Base-by-base conservation (phyloP, 2,888 invertebrate species). In the Serrognathus titanus region DNA sequence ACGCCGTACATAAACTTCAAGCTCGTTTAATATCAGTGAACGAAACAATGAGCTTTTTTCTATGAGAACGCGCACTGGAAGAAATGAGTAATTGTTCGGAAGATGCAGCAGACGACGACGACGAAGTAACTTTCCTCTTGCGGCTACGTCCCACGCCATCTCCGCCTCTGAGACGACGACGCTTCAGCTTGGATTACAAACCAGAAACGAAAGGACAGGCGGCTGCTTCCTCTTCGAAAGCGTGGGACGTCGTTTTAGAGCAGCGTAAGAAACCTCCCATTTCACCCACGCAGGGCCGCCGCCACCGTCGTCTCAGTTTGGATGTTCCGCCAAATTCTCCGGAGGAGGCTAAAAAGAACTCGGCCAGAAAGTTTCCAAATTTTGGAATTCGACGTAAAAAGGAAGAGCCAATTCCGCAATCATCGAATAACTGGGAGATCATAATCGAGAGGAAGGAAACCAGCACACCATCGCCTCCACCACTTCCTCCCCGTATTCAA, bases 211-310 rank as follows among this genome's bases (percentile, higher is more conserved):
- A 51, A 11, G 55, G 63, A 10, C 58, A 55, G 37, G 60, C 48
- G 37, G 49, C 46, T 6, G 47, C 47, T 35, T 31, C 59, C 12
- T 55, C 55, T 41, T 64, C 69, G 6, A 70, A 70, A 59, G 73
- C 74, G 37, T 76, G 76, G 76, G 75, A 76, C 57, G 72, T 76
- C 43, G 65, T 72, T 13, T 69, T 76, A n/a, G 75, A 76, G 60
- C 48, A 36, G 31, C 46, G 48, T 56, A 24, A 39, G 57, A 10
- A 57, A 52, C 11, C 62, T 12, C 53, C 60, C n/a, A 37, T 54
- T 48, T 62, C 59, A 8, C 71, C 72, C 11, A 65, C 49, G 7
- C 55, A 36, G 36, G 31, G 35, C 13, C 48, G 57, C 20, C 48
- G 51, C 13, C 48, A 55, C 20, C 48, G 51, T 46, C 41, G 37